Percentiles rank a stretch among this genome's conserved stretches.
Evolutionary conservation across 2,113 vertebrate species (phyloP).

Genomic region (Bubo blakistoni): DNA sequence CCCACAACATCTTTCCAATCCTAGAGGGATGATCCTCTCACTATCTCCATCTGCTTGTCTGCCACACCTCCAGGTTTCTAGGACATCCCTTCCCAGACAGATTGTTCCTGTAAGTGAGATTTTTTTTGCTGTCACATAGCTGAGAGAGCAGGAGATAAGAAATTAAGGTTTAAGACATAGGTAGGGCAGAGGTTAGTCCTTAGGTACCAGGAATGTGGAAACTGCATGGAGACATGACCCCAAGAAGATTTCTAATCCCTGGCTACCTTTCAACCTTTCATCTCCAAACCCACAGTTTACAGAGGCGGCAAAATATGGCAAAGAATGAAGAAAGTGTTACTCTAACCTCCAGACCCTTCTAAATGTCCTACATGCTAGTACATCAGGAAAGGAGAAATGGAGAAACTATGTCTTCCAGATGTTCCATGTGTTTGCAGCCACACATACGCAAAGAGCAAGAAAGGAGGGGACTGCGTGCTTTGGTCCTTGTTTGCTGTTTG

Average conservation of each 20-base stretch:
- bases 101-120: background rate
- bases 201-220: background rate
- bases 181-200: background rate
- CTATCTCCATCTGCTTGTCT: constrained; percentile 41
- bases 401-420: background rate
- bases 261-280: background rate
- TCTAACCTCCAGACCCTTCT: background rate
- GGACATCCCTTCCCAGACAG: constrained; percentile 14
- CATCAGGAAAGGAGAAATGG: background rate
- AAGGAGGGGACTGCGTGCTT: background rate
- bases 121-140: background rate
- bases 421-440: background rate
- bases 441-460: background rate
- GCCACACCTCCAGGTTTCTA: constrained; percentile 45
- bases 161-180: background rate
- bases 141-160: background rate
- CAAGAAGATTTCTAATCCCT: background rate
- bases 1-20: background rate
- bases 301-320: background rate
- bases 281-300: background rate
- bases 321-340: background rate
- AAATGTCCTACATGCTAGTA: background rate
- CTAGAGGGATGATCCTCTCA: constrained; percentile 11
- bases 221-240: background rate
- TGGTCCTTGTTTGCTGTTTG: background rate